Base-by-base conservation (phyloP, 2,113 vertebrate species). In the Nothoprocta pentlandii region DNA sequence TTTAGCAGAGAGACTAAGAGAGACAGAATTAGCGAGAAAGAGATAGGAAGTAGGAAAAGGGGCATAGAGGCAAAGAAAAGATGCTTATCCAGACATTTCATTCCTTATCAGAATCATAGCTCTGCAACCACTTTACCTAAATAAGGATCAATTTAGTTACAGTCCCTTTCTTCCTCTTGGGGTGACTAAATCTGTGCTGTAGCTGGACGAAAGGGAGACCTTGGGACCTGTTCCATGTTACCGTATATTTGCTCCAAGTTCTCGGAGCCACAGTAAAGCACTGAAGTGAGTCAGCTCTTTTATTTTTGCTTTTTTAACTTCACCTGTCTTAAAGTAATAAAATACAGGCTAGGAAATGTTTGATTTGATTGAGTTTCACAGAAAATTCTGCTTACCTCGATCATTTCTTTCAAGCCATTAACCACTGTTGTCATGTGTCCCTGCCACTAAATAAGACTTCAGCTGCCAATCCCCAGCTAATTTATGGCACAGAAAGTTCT, bases 391-490 rank as follows among this genome's bases (percentile, higher is more conserved):
- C 90, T 87, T 81, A 85, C 58, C 68, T 93, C 90, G 75, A 87
- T 83, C 69, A 28, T 93, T 94, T 88, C 86, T 95, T 85, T 94
- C 30, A 19, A 67, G 76, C 68, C 77, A 53, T 94, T 95, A 93
- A 88, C 77, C 17, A 7, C 0, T 4, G 49, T 14, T 83, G 80
- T 82, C 85, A 28, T 53, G 61, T 46, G 30, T 67, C 32, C 30
- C 54, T 87, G 89, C 69, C 85, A 70, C 85, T 67, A 95, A 97
- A 87, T 83, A 94, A 94, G 78, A 68, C 77, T 88, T 71, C 58
- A 74, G 85, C 95, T 69, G 51, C 85, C 96, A 82, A 51, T 71
- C 74, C 41, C 21, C 69, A 30, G 30, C 73, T 95, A 91, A 96
- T 95, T 96, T 87, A 96, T 86, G 90, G 92, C 42, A 64, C 61